These are phyloP conservation scores for Aquatica leii DNA, from an alignment of 2,888 invertebrate species.

Conservation along the genomic window DNA sequence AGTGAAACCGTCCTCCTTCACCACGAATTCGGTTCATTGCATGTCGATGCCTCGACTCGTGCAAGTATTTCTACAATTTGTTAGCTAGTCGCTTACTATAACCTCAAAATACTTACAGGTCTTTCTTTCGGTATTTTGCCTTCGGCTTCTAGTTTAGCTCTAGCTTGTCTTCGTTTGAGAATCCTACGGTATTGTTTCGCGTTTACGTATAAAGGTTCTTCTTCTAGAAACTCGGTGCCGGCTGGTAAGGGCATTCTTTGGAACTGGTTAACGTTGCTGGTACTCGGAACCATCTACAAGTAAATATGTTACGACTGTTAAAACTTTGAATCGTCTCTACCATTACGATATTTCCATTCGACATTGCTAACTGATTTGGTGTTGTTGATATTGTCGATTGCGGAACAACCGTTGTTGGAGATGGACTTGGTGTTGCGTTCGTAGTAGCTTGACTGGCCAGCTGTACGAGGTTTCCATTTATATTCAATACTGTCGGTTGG, in stretches of 20 bases:
- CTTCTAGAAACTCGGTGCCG: conserved; percentile 76
- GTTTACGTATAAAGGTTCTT: conserved; percentile 97
- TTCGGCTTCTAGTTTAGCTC: conserved; percentile 93
- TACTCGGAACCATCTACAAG: conserved; percentile 66
- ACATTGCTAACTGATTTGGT: conserved; percentile 65
- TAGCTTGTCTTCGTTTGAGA: conserved; percentile 89
- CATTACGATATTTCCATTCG: conserved; percentile 80
- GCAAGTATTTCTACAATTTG: conserved; percentile 87
- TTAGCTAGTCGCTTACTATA: not conserved
- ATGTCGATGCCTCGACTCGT: conserved; percentile 95
- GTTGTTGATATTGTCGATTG: conserved; percentile 60
- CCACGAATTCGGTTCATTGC: conserved; percentile 98
- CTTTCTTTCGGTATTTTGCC: conserved; percentile 97
- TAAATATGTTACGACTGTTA: conserved; percentile 17
- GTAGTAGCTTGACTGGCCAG: conserved; percentile 59
- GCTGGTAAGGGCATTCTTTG: conserved; percentile 69
- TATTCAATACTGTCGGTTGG: conserved; percentile 76
- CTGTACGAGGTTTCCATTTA: conserved; percentile 82
- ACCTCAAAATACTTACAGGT: conserved; percentile 67
- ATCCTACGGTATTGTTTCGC: conserved; percentile 98
- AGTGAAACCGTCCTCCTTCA: conserved; percentile 95
- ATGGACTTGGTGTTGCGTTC: conserved; percentile 52
- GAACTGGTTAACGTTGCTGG: conserved; percentile 62
- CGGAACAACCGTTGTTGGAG: conserved; percentile 60
- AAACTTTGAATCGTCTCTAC: conserved; percentile 60